phyloP scores from a whole-genome alignment of 2,888 invertebrate genomes.

The Drosophila paranaensis region DNA sequence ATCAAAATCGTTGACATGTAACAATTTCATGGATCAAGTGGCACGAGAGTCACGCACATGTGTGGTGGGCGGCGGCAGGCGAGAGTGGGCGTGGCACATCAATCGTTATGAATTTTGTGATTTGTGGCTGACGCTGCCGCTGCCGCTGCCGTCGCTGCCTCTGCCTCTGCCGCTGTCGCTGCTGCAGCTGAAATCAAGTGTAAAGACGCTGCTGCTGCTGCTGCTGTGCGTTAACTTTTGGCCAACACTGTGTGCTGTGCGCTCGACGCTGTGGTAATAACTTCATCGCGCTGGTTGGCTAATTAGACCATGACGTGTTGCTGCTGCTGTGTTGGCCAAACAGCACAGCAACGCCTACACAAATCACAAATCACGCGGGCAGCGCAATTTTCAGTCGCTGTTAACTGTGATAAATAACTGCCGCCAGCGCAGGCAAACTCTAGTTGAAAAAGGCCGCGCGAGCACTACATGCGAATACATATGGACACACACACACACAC shows the following conservation, averaged over 20 bases:
- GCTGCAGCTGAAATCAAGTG: conserved; percentile 54
- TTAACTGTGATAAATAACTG: conserved; percentile 56
- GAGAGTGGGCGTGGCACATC: not conserved
- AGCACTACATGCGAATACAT: not conserved
- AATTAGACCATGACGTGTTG: conserved; percentile 69
- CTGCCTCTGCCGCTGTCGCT: no score
- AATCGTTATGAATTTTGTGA: conserved; percentile 17
- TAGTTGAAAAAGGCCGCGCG: conserved; percentile 13
- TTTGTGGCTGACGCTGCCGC: conserved; percentile 26
- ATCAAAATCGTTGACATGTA: conserved; percentile 69
- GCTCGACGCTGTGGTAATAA: conserved; percentile 34
- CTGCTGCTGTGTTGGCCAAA: conserved; percentile 25
- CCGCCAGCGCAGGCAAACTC: conserved; percentile 17
- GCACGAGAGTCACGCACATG: conserved; percentile 17
- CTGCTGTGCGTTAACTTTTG: conserved; percentile 60
- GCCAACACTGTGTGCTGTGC: conserved; percentile 30
- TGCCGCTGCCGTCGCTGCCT: no score
- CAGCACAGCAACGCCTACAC: conserved; percentile 45
- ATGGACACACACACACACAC: conserved; percentile 10
- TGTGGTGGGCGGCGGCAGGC: not conserved
- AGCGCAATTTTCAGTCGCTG: conserved; percentile 28
- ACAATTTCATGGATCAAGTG: conserved; percentile 71
- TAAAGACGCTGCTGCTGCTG: conserved; percentile 59
- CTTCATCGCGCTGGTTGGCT: conserved; percentile 57
- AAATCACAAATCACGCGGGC: conserved; percentile 71